Conservation (phyloP, 2,797 vertebrate species). For the Florisuga fusca region DNA sequence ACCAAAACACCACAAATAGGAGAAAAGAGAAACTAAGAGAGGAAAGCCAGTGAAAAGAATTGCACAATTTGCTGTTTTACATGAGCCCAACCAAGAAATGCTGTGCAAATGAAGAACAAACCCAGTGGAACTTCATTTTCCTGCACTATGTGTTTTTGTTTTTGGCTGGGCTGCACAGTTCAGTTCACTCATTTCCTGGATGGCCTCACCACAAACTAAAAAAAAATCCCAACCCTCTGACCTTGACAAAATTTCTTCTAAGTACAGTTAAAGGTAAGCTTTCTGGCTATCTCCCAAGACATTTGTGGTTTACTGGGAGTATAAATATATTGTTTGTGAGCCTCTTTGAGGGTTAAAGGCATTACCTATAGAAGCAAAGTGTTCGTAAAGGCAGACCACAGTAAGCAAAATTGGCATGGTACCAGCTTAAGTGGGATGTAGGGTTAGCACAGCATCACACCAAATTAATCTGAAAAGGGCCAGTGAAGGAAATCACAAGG, state of each 20-base stretch:
- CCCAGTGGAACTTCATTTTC: conserved; percentile 27
- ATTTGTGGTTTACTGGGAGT: neutral
- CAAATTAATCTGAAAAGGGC: neutral
- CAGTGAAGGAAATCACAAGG: neutral
- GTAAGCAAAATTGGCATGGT: neutral
- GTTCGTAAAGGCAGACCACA: neutral
- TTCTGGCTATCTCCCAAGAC: neutral
- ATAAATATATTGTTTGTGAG: neutral
- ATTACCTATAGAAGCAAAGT: neutral
- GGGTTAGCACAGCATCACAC: neutral
- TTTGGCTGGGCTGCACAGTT: neutral
- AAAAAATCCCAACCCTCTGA: neutral
- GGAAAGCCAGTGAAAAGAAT: conserved; percentile 6
- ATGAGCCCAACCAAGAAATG: neutral
- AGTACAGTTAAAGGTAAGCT: conserved; percentile 1
- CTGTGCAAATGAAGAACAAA: neutral
- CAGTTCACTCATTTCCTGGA: conserved; percentile 25
- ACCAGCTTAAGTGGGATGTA: neutral
- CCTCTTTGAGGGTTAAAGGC: neutral
- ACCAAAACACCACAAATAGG: conserved; percentile 29
- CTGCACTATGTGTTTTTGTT: neutral
- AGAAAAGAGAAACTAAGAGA: conserved; percentile 33
- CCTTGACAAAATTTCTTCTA: neutral
- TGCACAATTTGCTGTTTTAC: conserved; percentile 1
- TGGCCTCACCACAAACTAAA: neutral